Evolutionary conservation across 2,113 vertebrate species (phyloP).

Genomic region (Bagarius yarrelli): DNA sequence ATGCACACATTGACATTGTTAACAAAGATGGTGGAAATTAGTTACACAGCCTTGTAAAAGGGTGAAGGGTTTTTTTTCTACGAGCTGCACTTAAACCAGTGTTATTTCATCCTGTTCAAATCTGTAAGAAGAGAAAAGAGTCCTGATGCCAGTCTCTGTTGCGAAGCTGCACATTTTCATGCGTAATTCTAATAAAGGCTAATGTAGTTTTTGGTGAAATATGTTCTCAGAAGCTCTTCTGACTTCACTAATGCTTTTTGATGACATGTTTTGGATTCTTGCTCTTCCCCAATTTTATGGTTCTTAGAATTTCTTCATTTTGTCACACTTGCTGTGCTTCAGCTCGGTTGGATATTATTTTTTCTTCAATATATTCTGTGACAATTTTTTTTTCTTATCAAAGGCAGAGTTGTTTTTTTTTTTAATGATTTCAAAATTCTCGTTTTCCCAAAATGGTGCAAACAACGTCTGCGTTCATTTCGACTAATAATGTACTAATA

Average conservation of each 20-base stretch:
- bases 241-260: neutral
- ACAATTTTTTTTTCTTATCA: neutral
- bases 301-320: neutral
- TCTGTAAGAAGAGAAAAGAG: neutral
- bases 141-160: neutral
- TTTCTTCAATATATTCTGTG: neutral
- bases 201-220: neutral
- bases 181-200: neutral
- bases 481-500: neutral
- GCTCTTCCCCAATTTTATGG: neutral
- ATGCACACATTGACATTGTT: slow-evolving; percentile 37
- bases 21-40: neutral
- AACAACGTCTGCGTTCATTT: neutral
- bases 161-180: neutral
- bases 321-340: neutral
- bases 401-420: neutral
- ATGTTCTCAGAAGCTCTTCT: neutral
- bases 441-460: neutral
- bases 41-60: neutral
- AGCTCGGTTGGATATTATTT: neutral
- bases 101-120: neutral
- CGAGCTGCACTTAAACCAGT: slow-evolving; percentile 9
- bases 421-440: neutral
- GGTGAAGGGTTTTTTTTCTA: neutral
- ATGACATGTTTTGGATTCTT: neutral